phyloP scores from a whole-genome alignment of 1,140 invertebrate species.

The Trinorchestia longiramus region DNA sequence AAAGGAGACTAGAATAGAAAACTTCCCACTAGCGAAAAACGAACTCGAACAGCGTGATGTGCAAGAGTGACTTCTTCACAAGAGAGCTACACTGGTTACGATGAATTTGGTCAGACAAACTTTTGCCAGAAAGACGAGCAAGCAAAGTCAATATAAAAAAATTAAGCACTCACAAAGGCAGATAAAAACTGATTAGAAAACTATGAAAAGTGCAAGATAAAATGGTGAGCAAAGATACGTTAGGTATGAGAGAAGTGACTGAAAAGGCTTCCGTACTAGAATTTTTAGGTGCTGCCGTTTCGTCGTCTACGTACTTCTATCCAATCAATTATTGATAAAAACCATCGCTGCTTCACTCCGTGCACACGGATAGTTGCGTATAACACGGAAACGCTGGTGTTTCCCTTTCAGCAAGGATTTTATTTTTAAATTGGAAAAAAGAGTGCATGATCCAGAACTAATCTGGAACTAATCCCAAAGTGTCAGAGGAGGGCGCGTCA shows the following conservation, averaged over 20 bases:
- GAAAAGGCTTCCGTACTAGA: not conserved
- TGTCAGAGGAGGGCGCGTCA: conserved; percentile 37
- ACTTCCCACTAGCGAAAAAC: not conserved
- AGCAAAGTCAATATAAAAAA: not conserved
- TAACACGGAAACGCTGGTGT: not conserved
- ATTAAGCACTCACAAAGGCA: not conserved
- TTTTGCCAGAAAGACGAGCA: not conserved
- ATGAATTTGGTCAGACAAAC: not conserved
- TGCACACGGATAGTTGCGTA: not conserved
- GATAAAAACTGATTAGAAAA: not conserved
- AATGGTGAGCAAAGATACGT: not conserved
- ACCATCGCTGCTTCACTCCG: not conserved
- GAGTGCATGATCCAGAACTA: conserved; percentile 52
- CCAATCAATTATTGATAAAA: not conserved
- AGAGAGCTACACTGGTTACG: not conserved
- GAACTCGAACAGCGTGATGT: not conserved
- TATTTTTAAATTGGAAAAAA: conserved; percentile 46
- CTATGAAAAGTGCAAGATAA: conserved; percentile 2
- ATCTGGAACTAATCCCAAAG: conserved; percentile 44
- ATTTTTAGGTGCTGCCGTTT: not conserved
- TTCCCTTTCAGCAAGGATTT: conserved; percentile 21
- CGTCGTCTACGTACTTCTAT: too few species aligned
- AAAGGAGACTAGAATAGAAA: not conserved
- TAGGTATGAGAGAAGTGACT: not conserved
- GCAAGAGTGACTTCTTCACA: not conserved